phyloP scores from a whole-genome alignment of 2,888 invertebrate species.

The Drosophila multiciliata region DNA sequence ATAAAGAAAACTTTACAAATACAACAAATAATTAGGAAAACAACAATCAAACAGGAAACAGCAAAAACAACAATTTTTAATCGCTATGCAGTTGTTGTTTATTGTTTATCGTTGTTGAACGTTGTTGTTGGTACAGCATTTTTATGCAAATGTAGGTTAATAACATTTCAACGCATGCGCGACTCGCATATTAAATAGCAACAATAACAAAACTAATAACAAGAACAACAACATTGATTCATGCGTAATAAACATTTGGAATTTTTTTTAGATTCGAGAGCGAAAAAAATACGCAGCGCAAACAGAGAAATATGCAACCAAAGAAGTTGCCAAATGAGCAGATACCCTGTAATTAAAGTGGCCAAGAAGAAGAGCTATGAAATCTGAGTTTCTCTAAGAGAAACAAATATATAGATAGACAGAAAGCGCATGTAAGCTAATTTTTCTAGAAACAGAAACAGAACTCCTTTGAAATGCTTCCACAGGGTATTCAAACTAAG shows the following conservation, averaged over 20 bases:
- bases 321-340: neutral
- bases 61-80: slow-evolving; percentile 57
- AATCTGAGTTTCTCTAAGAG: too few species aligned
- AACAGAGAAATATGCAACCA: neutral
- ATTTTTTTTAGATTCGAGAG: slow-evolving; percentile 53
- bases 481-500: slow-evolving; percentile 25
- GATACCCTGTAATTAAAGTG: neutral
- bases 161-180: slow-evolving; percentile 74
- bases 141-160: slow-evolving; percentile 78
- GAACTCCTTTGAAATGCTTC: neutral
- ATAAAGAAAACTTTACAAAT: slow-evolving; percentile 55
- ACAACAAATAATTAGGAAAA: slow-evolving; percentile 60
- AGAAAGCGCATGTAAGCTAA: neutral
- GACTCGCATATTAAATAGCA: slow-evolving; percentile 59
- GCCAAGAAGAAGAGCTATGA: neutral
- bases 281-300: slow-evolving; percentile 22
- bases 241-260: slow-evolving; percentile 58
- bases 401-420: neutral
- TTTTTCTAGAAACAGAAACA: too few species aligned
- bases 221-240: slow-evolving; percentile 38
- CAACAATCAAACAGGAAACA: slow-evolving; percentile 70
- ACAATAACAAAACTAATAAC: slow-evolving; percentile 25
- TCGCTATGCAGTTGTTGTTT: slow-evolving; percentile 35
- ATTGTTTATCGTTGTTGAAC: slow-evolving; percentile 5
- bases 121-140: slow-evolving; percentile 48